phyloP scores from a whole-genome alignment of 1,140 invertebrate genomes.

The Hylyphantes graminicola region DNA sequence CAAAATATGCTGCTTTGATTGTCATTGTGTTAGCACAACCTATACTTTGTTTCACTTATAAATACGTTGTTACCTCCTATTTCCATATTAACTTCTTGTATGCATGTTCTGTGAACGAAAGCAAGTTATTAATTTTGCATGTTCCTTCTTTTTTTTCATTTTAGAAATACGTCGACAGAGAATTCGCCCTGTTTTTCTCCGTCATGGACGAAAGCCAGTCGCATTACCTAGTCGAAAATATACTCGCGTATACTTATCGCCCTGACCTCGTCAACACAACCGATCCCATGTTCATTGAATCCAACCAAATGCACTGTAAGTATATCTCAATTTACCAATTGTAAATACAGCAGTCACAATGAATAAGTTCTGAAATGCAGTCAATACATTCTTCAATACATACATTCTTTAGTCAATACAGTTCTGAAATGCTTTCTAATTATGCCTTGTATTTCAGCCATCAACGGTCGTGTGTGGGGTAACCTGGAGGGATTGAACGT shows the following conservation, averaged over 20 bases:
- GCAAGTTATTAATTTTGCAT: no score
- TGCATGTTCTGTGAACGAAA: no score
- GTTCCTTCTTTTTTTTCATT: conserved; percentile 6
- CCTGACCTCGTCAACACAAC: conserved; percentile 53
- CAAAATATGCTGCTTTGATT: no score
- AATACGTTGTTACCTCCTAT: no score
- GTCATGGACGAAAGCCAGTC: conserved; percentile 64
- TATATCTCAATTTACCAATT: not conserved
- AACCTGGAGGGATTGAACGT: conserved; percentile 64
- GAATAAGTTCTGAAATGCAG: no score
- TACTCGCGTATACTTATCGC: conserved; percentile 43
- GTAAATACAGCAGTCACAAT: no score
- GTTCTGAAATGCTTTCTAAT: not conserved
- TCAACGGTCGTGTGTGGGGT: conserved; percentile 65
- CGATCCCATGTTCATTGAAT: conserved; percentile 62
- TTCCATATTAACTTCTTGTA: no score
- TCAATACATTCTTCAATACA: no score
- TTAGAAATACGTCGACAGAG: conserved; percentile 61
- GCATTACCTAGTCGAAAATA: conserved; percentile 62
- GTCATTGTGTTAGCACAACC: no score
- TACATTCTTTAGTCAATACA: no score
- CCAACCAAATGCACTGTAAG: conserved; percentile 65
- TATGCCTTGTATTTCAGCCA: conserved; percentile 48
- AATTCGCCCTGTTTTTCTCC: conserved; percentile 63
- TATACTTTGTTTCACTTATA: no score